Base-by-base conservation (phyloP, 2,797 vertebrate genomes). In the Phalloptychus januarius region DNA sequence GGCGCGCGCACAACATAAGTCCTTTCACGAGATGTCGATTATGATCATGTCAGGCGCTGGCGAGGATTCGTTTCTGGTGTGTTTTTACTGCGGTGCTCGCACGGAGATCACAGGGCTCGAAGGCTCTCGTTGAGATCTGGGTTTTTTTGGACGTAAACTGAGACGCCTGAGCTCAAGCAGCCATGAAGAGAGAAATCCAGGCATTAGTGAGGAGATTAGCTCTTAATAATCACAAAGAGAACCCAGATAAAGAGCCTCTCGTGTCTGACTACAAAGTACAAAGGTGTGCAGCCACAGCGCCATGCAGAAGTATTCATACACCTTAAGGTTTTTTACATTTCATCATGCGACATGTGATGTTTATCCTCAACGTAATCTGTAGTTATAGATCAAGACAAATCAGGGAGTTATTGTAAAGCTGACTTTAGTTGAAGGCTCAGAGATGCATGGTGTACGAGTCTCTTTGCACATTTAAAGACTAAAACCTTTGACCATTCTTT, bases 121-220 rank as follows among this genome's bases (percentile, higher is more conserved):
- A 85, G 38, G 79, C 79, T 71, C 25, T 69, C 75, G 79, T 88
- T 75, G 81, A 84, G 42, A 83, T 87, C 77, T 63, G 80, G 74
- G 75, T 54, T 83, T 88, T 54, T 83, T 88, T 79, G 82, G 85
- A 74, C 83, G 82, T 86, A 80, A 88, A 91, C 82, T 36, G 28
- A 50, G 16, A 50, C 5, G 45, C 25, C 23, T 69, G 67, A 44
- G 67, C 40, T 16, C 40, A 44, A 70, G 4, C 23, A 28, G 42
- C 44, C 40, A 28, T 44, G 25, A 70, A 44, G 67, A 44, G 40
- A n/a, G 44, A 70, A 70, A 44, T 70, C 67, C 40, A 40, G 16
- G 23, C 25, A 16, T 44, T 44, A 44, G 28, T 12, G 25, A 2
- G 67, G 6, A 70, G 67, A 70, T 70, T 70, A 44, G 25, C 40